Evolutionary conservation across 2,888 invertebrate species (phyloP).

Genomic region (Drosophila nr. medialis): DNA sequence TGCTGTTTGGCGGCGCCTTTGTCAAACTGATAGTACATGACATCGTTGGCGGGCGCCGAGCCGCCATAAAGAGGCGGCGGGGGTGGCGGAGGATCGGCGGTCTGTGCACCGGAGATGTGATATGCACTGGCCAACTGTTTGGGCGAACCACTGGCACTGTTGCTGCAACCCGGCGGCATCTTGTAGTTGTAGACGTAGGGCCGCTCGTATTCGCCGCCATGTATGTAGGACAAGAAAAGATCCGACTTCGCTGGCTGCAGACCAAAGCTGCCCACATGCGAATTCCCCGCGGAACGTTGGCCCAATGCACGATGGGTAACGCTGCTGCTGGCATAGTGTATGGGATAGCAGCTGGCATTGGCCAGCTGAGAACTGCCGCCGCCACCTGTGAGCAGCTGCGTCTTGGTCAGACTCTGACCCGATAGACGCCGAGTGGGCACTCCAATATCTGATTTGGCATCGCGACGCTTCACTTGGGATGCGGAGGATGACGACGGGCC

Average conservation of each 20-base stretch:
- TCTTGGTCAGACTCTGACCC: slow-evolving; percentile 80
- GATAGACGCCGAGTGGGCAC: slow-evolving; percentile 82
- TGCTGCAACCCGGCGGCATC: slow-evolving; percentile 75
- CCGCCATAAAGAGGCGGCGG: slow-evolving; percentile 80
- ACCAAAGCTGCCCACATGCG: slow-evolving; percentile 56
- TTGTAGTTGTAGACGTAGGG: slow-evolving; percentile 83
- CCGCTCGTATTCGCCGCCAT: slow-evolving; percentile 80
- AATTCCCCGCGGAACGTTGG: slow-evolving; percentile 47
- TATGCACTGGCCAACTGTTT: slow-evolving; percentile 78
- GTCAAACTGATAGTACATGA: slow-evolving; percentile 84
- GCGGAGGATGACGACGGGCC: slow-evolving; percentile 68
- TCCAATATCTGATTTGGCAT: slow-evolving; percentile 85
- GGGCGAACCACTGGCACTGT: slow-evolving; percentile 53
- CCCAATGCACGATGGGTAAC: slow-evolving; percentile 60
- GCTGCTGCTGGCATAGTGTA: slow-evolving; percentile 75
- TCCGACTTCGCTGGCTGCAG: slow-evolving; percentile 84
- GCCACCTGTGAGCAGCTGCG: slow-evolving; percentile 80
- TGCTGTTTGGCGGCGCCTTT: slow-evolving; percentile 71
- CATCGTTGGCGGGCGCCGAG: slow-evolving; percentile 81
- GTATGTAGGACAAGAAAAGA: slow-evolving; percentile 83
- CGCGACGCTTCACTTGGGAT: slow-evolving; percentile 77
- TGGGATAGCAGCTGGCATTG: slow-evolving; percentile 76
- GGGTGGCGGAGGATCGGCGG: slow-evolving; percentile 82
- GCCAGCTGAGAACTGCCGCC: slow-evolving; percentile 69
- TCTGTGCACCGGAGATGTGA: slow-evolving; percentile 83